Base-by-base conservation (phyloP, 2,113 vertebrate species). In the Sinosuthora webbiana region DNA sequence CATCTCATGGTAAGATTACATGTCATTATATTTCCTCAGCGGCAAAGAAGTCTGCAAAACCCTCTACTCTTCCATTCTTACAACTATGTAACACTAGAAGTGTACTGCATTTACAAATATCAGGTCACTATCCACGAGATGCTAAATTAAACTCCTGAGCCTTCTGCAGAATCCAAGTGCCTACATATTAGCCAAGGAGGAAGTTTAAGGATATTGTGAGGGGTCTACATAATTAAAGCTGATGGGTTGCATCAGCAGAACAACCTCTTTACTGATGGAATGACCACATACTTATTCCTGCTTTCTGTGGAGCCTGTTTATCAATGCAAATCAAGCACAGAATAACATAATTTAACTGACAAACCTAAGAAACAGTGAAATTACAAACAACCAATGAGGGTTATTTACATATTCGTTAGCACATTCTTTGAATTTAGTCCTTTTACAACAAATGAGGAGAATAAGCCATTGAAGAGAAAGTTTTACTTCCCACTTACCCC, bases 401-500 rank as follows among this genome's bases (percentile, higher is more conserved):
- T 75, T 50, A 44, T 19, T 67, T 50, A 81, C 30, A 52, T 53
- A 71, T 60, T 42, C 15, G 13, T 71, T 28, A 63, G 23, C 33
- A 64, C 4, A 50, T 35, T 65, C 35, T 56, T 73, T 21, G 13
- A 45, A 63, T 55, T 18, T 31, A 82, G 20, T 47, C 28, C 56
- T 50, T 52, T 53, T 83, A 30, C 45, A 64, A 74, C 1, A 87
- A 28, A 31, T 25, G 80, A 92, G 25, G 13, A 53, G 42, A 96
- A 91, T 7, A 55, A 93, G 59, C 5, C 25, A 73, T 2, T 49
- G 49, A 52, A 81, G 18, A 74, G 3, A 56, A 91, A 76, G n/a
- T 63, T 92, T 94, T 49, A 80, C 11, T 85, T 69, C 73, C 97
- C 86, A 91, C 96, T 97, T 98, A 99, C 99, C 97, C 99, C 97